A percentile compares a stretch with the other conserved stretches of the same genome.
These are phyloP conservation scores for Neodiprion virginianus DNA, from an alignment of 1,140 invertebrate genomes.

Conservation along the genomic window DNA sequence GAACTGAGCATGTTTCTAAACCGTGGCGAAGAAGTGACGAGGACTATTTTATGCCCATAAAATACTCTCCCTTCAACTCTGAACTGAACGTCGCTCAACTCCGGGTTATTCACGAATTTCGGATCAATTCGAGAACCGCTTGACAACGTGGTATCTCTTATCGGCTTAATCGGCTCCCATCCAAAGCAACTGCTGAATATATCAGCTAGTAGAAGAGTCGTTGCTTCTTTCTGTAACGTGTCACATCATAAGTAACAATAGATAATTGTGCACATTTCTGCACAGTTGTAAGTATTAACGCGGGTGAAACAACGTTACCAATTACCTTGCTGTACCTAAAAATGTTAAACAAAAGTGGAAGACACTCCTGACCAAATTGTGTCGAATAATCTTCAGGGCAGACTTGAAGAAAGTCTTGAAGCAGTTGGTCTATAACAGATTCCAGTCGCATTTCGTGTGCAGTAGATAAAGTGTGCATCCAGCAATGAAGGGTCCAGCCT, in stretches of 20 bases:
- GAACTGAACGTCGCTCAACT: slow-evolving; percentile 90
- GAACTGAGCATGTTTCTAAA: slow-evolving; percentile 87
- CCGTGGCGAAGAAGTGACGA: slow-evolving; percentile 87
- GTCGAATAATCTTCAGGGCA: slow-evolving; percentile 84
- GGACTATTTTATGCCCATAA: slow-evolving; percentile 92
- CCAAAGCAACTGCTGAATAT: slow-evolving; percentile 90
- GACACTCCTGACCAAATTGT: slow-evolving; percentile 88
- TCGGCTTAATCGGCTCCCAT: slow-evolving; percentile 82
- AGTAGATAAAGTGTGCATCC: slow-evolving; percentile 88
- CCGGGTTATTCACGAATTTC: slow-evolving; percentile 92
- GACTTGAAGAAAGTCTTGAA: slow-evolving; percentile 90
- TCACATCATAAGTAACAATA: slow-evolving; percentile 22
- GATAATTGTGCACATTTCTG: slow-evolving; percentile 10
- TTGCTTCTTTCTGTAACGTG: slow-evolving; percentile 80
- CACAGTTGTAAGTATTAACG: slow-evolving; percentile 1
- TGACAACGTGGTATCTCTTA: slow-evolving; percentile 74
- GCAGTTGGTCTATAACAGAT: slow-evolving; percentile 85
- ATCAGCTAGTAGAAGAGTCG: slow-evolving; percentile 84
- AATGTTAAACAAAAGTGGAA: slow-evolving; percentile 88
- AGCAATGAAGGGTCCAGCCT: slow-evolving; percentile 89
- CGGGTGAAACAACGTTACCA: slow-evolving; percentile 10
- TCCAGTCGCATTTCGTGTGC: slow-evolving; percentile 84
- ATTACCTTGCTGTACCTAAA: slow-evolving; percentile 87
- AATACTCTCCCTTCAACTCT: slow-evolving; percentile 90
- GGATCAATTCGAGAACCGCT: slow-evolving; percentile 84